Conservation (phyloP, 2,888 invertebrate species). For the Ichneumon xanthorius region DNA sequence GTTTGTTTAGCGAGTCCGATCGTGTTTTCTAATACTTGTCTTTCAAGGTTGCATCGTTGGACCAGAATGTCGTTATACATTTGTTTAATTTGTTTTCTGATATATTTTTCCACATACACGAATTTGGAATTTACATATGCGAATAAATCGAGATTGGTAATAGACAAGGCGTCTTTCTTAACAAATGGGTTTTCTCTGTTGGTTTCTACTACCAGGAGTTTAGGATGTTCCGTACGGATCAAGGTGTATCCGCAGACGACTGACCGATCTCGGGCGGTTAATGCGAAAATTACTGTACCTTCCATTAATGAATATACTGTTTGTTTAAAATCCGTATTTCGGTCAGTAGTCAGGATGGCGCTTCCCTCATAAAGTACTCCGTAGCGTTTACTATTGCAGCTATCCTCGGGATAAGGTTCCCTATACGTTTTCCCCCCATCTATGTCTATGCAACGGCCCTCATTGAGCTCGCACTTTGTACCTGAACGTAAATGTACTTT, state of each 20-base stretch:
- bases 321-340: background rate
- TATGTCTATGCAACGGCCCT: background rate
- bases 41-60: conserved; percentile 2
- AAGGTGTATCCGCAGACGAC: background rate
- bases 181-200: background rate
- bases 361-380: conserved; percentile 9
- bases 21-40: background rate
- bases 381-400: background rate
- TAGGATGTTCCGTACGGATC: conserved; percentile 20
- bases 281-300: conserved; percentile 3
- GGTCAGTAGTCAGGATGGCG: background rate
- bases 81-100: background rate
- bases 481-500: background rate
- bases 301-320: background rate
- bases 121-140: conserved; percentile 33
- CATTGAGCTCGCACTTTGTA: background rate
- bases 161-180: background rate
- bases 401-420: background rate
- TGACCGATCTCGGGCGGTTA: background rate
- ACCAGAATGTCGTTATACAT: conserved; percentile 6
- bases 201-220: background rate
- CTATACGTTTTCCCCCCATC: conserved; percentile 8
- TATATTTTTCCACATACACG: background rate
- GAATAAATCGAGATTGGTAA: conserved; percentile 13
- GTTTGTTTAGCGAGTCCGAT: background rate